Conservation (phyloP, 2,113 vertebrate genomes). For the Syrrhaptes paradoxus region DNA sequence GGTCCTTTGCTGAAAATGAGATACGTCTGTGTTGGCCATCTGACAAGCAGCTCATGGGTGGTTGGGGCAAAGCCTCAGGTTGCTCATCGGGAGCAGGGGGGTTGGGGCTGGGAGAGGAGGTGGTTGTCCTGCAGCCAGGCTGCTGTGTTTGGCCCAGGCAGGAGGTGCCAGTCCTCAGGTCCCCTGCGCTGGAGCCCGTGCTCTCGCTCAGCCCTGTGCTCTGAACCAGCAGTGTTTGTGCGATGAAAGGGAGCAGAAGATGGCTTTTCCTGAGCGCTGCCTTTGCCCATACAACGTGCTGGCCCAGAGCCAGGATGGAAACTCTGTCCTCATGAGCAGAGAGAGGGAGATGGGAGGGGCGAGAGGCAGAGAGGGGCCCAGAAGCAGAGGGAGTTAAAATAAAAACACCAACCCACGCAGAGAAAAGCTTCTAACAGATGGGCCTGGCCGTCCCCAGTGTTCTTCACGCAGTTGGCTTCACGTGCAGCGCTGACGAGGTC, state of each 20-base stretch:
- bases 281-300: slow-evolving; percentile 63
- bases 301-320: slow-evolving; percentile 76
- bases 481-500: neutral
- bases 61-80: neutral
- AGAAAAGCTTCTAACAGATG: neutral
- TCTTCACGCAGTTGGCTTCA: neutral
- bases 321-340: slow-evolving; percentile 71
- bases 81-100: neutral
- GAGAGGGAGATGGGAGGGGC: slow-evolving; percentile 49
- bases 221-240: neutral
- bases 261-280: slow-evolving; percentile 70
- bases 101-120: neutral
- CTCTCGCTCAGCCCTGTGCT: neutral
- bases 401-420: neutral
- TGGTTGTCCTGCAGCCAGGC: neutral
- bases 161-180: neutral
- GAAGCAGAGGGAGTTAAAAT: slow-evolving; percentile 40
- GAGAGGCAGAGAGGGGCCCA: slow-evolving; percentile 47
- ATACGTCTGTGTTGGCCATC: neutral
- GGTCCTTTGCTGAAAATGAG: neutral
- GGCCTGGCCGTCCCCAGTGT: neutral
- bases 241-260: slow-evolving; percentile 57
- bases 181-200: neutral
- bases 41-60: accelerated
- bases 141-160: accelerated